Conservation (phyloP, 92 coral and sea anemone genomes). For the Porites cylindrica region DNA sequence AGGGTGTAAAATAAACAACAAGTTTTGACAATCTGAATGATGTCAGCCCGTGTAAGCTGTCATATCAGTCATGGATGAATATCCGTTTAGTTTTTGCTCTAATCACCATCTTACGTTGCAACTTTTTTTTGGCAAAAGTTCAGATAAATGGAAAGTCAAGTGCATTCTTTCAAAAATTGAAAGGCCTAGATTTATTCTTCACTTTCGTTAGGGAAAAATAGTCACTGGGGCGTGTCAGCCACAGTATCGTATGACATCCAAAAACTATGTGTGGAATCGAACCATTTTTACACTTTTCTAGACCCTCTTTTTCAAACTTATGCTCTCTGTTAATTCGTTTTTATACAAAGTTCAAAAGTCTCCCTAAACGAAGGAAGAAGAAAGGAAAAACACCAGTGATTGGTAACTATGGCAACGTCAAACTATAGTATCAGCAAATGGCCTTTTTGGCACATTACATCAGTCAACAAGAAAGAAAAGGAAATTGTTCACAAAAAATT, state of each 20-base stretch:
- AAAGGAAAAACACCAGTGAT: background rate
- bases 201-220: background rate
- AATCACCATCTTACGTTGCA: background rate
- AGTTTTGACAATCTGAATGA: background rate
- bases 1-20: background rate
- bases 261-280: background rate
- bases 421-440: background rate
- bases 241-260: background rate
- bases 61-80: background rate
- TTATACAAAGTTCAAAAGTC: background rate
- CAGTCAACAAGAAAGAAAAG: background rate
- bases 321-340: background rate
- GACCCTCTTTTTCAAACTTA: background rate
- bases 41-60: background rate
- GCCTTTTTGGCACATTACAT: background rate
- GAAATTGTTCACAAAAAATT: background rate
- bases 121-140: background rate
- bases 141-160: background rate
- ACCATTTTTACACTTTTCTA: no score
- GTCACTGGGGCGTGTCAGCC: background rate
- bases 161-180: background rate
- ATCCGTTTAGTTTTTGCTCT: background rate
- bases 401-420: conserved; percentile 17
- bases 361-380: background rate
- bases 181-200: background rate